phyloP scores from a whole-genome alignment of 2,113 vertebrate genomes.

The Dipodomys ordii region DNA sequence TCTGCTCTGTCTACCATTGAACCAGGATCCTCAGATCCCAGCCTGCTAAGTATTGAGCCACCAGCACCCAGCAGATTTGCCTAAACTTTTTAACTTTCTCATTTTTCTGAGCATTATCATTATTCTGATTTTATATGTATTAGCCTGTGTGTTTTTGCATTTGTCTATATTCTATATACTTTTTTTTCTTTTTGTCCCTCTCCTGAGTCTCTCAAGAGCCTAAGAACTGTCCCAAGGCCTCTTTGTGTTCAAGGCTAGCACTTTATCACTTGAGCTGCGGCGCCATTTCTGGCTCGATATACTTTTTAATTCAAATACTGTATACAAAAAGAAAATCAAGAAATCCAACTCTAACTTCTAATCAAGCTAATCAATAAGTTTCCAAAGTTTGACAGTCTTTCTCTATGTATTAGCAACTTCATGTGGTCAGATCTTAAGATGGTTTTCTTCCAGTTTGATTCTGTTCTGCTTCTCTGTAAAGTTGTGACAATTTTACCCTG shows the following conservation, averaged over 20 bases:
- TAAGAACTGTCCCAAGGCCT: too few relatives aligned
- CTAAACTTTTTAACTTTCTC: conserved; percentile 22
- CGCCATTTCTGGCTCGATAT: too few relatives aligned
- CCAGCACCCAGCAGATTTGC: too few relatives aligned
- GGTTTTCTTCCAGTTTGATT: background rate
- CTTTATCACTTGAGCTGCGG: too few relatives aligned
- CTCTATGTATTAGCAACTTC: background rate
- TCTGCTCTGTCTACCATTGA: too few relatives aligned
- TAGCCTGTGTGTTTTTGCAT: background rate
- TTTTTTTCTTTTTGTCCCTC: too few relatives aligned
- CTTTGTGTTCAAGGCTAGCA: too few relatives aligned
- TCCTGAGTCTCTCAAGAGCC: too few relatives aligned
- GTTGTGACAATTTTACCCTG: background rate
- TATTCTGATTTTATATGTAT: background rate
- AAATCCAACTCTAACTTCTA: background rate
- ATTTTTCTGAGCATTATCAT: background rate
- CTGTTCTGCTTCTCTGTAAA: background rate
- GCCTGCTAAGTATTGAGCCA: too few relatives aligned
- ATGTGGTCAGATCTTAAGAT: background rate
- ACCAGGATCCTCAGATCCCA: too few relatives aligned
- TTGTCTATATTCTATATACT: too few relatives aligned
- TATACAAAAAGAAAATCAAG: background rate
- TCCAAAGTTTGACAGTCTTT: background rate
- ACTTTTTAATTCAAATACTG: too few relatives aligned
- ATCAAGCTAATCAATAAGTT: background rate